Base-by-base conservation (phyloP, 2,797 vertebrate genomes). In the Martes flavigula region DNA sequence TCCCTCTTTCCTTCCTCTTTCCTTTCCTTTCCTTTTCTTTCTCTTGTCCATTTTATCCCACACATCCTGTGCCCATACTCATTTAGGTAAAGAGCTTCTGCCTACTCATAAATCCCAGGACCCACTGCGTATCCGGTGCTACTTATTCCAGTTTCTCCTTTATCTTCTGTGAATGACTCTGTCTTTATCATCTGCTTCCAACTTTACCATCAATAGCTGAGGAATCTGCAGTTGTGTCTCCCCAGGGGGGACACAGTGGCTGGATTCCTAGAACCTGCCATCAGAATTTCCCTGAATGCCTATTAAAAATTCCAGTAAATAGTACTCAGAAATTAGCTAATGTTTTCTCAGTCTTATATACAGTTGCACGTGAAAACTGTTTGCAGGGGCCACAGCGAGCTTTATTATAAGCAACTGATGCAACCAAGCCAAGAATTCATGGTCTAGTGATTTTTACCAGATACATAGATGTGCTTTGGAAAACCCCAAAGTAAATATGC, bases 61-160 rank as follows among this genome's bases (percentile, higher is more conserved):
- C 9, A n/a, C 10, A 77, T 27, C 2, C 4, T n/a, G 4, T 23
- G 3, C 0, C 12, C 23, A 27, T 0, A 14, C n/a, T 94, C 9
- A 48, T 54, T 90, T 23, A 58, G 15, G 40, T 90, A 30, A 62
- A 64, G 6, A 35, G 18, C 25, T 35, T 46, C 30, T 56, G 1
- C 1, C 23, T 48, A 10, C 9, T 14, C 70, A 7, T n/a, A n/a
- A 46, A 7, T 46, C 21, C 32, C 7, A n/a, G 23, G 8, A 1
- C 46, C 7, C 11, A 46, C 2, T 7, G 15, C 9, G 2, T 43
- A 58, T 73, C 25, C 56, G 3, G 3, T 91, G 30, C 7, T 70
- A n/a, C 14, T 56, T 60, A 60, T 32, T 84, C 2, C 27, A 38
- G 23, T 56, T n/a, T 90, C 5, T 56, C 35, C 17, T 75, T 89